Conservation (phyloP, 2,797 vertebrate genomes). For the Crax fasciolata region DNA sequence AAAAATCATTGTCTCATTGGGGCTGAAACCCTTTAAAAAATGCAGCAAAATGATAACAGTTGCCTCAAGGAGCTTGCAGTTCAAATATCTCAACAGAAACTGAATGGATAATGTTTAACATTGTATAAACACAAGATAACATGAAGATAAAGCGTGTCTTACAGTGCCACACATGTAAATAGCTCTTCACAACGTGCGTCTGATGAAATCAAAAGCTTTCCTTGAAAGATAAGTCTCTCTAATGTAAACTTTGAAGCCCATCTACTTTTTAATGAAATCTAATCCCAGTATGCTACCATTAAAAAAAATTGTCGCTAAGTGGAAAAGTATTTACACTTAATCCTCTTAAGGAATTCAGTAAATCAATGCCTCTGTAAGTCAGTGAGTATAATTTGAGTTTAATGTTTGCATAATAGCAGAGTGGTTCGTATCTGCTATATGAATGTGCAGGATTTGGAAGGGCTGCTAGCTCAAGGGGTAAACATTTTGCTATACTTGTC, state of each 20-base stretch:
- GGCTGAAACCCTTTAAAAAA: neutral
- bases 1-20: neutral
- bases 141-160: neutral
- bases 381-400: neutral
- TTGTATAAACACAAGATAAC: neutral
- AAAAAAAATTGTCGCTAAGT: neutral
- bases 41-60: accelerated
- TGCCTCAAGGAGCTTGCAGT: neutral
- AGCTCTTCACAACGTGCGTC: accelerated
- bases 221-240: neutral
- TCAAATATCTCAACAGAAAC: neutral
- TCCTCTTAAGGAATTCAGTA: neutral
- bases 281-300: neutral
- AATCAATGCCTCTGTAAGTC: neutral
- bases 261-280: neutral
- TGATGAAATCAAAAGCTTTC: neutral
- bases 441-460: neutral
- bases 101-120: neutral
- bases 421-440: neutral
- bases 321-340: neutral
- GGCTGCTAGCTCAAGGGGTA: neutral
- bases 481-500: neutral
- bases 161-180: neutral
- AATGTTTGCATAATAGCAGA: neutral
- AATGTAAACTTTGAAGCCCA: neutral